Evolutionary conservation across 2,113 vertebrate genomes (phyloP).

Genomic region (Choloepus hoffmanni): DNA sequence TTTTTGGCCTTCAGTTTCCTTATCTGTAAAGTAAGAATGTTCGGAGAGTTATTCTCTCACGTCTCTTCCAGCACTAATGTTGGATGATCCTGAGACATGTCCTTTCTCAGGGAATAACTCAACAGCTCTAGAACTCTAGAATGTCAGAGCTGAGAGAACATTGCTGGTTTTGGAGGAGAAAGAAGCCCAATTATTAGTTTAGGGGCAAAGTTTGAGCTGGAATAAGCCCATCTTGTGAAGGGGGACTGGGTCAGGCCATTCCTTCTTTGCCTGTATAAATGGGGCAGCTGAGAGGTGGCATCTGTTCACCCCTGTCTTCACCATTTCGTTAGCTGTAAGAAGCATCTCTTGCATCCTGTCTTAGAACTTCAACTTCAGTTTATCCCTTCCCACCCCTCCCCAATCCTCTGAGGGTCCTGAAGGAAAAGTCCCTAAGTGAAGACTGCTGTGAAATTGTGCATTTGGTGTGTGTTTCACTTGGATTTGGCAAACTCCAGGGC

Average conservation of each 20-base stretch:
- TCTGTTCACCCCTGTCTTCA: not conserved
- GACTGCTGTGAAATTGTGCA: not conserved
- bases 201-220: not conserved
- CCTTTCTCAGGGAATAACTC: not conserved
- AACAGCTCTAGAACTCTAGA: not conserved
- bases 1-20: constrained; percentile 3
- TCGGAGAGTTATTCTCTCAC: not conserved
- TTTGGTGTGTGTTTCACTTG: not conserved
- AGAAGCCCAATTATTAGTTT: not conserved
- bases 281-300: not conserved
- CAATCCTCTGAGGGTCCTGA: not conserved
- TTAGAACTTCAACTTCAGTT: not conserved
- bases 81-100: not conserved
- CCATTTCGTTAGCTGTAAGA: not conserved
- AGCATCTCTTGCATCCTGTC: not conserved
- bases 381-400: not conserved
- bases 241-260: too few relatives aligned
- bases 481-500: not conserved
- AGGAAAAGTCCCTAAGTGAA: not conserved
- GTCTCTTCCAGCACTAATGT: not conserved
- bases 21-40: not conserved
- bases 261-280: not conserved
- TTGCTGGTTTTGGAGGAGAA: not conserved
- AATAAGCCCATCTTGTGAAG: not conserved
- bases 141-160: not conserved